Percentiles rank a stretch among this genome's conserved stretches.
phyloP scores from a whole-genome alignment of 2,113 vertebrate species.

The Vanacampus margaritifer region DNA sequence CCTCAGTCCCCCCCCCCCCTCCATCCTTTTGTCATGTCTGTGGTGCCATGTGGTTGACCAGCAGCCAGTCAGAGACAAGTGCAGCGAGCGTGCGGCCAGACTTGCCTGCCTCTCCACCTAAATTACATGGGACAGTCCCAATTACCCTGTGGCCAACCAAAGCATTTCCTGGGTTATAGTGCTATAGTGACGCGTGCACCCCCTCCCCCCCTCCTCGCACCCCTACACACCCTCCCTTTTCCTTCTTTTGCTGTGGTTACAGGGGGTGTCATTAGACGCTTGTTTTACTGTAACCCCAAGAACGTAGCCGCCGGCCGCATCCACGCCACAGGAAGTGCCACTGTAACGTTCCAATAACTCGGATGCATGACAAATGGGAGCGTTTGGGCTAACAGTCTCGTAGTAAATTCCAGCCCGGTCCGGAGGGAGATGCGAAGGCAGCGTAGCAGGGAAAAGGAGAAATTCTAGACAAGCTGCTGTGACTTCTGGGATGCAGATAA shows the following conservation, averaged over 20 bases:
- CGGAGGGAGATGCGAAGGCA: slow-evolving; percentile 47
- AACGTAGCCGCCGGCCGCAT: slow-evolving; percentile 72
- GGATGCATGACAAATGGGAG: slow-evolving; percentile 62
- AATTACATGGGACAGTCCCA: slow-evolving; percentile 82
- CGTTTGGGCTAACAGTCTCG: slow-evolving; percentile 32
- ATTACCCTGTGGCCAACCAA: slow-evolving; percentile 82
- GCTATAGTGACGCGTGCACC: slow-evolving; percentile 58
- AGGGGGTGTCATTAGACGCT: slow-evolving; percentile 74
- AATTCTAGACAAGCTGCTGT: slow-evolving; percentile 35
- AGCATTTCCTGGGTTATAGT: slow-evolving; percentile 78
- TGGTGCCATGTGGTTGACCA: slow-evolving; percentile 66
- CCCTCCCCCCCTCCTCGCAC: not conserved
- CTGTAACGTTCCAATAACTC: slow-evolving; percentile 61
- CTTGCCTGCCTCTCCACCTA: slow-evolving; percentile 66
- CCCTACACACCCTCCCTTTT: slow-evolving; percentile 8
- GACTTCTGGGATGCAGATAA: slow-evolving; percentile 42
- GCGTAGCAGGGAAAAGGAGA: slow-evolving; percentile 40
- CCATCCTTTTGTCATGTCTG: slow-evolving; percentile 46
- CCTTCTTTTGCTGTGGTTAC: slow-evolving; percentile 62
- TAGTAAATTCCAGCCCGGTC: slow-evolving; percentile 57
- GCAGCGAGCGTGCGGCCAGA: slow-evolving; percentile 63
- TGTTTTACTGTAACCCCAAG: slow-evolving; percentile 75
- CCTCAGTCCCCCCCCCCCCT: not conserved
- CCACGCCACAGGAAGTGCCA: slow-evolving; percentile 58
- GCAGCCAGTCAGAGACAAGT: slow-evolving; percentile 77